Percentiles rank a stretch among this genome's conserved stretches.
Conservation (phyloP, 1,140 invertebrate genomes). For the Lucilia sericata region DNA sequence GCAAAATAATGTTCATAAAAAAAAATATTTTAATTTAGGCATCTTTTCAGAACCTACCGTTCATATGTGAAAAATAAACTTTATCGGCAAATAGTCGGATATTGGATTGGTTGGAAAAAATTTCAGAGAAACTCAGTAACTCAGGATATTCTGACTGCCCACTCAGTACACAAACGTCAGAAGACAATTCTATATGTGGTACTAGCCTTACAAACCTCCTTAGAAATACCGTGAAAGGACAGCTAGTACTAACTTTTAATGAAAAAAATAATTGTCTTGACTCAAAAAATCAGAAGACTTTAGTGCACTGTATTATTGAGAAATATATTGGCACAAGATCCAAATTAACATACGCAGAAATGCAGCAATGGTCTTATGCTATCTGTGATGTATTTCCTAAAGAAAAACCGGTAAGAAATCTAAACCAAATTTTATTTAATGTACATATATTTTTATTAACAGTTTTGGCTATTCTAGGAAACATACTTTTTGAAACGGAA, state of each 20-base stretch:
- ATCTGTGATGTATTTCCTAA: too few species aligned
- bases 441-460: not conserved
- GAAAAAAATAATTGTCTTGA: constrained; percentile 5
- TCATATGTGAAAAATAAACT: too few species aligned
- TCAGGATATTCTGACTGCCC: not conserved
- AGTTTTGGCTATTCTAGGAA: not conserved
- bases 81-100: not conserved
- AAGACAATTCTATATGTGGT: too few species aligned
- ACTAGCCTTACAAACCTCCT: not conserved
- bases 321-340: constrained; percentile 19
- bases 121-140: constrained; percentile 8
- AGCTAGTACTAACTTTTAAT: constrained; percentile 21
- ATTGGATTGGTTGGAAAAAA: constrained; percentile 30
- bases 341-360: not conserved
- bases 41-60: constrained; percentile 10
- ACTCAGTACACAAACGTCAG: too few species aligned
- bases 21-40: constrained; percentile 22
- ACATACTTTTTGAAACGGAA: constrained; percentile 27
- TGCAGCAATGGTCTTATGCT: too few species aligned
- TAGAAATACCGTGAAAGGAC: not conserved
- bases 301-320: constrained; percentile 23
- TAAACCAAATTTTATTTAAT: constrained; percentile 14
- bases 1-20: constrained; percentile 18
- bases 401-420: too few species aligned
- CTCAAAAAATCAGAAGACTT: constrained; percentile 24